A percentile compares a stretch with the other conserved stretches of the same genome.
phyloP scores from a whole-genome alignment of 2,888 invertebrate genomes.

The Oxycera nigricornis region DNA sequence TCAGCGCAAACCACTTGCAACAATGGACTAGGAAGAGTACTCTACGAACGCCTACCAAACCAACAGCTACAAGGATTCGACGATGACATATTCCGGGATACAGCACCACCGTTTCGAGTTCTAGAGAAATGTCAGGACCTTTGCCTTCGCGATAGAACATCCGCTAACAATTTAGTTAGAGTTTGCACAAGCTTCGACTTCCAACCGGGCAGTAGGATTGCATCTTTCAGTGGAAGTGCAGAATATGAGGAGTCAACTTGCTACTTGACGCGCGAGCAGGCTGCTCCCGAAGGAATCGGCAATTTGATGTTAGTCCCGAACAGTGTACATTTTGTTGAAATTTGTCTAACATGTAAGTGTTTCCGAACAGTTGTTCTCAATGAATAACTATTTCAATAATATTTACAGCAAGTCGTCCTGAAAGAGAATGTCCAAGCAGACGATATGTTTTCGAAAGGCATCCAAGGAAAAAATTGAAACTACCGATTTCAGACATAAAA shows the following conservation, averaged over 20 bases:
- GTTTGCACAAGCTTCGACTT: conserved; percentile 90
- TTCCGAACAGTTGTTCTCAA: neutral
- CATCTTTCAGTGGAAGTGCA: conserved; percentile 79
- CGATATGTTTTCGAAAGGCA: conserved; percentile 89
- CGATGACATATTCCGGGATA: conserved; percentile 84
- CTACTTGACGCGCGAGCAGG: conserved; percentile 84
- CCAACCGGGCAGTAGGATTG: conserved; percentile 85
- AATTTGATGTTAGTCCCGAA: conserved; percentile 88
- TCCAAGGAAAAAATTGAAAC: conserved; percentile 81
- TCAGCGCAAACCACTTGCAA: conserved; percentile 84
- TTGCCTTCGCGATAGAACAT: conserved; percentile 79
- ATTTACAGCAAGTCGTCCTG: conserved; percentile 77
- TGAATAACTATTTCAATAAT: neutral
- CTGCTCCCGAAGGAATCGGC: conserved; percentile 87
- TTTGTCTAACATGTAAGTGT: conserved; percentile 84
- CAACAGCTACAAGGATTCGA: conserved; percentile 89
- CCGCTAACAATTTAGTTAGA: conserved; percentile 80
- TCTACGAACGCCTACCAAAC: conserved; percentile 88
- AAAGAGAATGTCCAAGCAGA: conserved; percentile 86
- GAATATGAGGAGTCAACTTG: conserved; percentile 90
- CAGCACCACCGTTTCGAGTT: conserved; percentile 84
- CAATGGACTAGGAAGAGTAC: conserved; percentile 85
- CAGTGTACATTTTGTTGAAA: conserved; percentile 89
- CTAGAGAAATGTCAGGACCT: conserved; percentile 88
- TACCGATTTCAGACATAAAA: conserved; percentile 81